Evolutionary conservation across 2,797 vertebrate species (phyloP), one percentile per base, ranked within the genome.

Genomic region (Naso thynnoides): DNA sequence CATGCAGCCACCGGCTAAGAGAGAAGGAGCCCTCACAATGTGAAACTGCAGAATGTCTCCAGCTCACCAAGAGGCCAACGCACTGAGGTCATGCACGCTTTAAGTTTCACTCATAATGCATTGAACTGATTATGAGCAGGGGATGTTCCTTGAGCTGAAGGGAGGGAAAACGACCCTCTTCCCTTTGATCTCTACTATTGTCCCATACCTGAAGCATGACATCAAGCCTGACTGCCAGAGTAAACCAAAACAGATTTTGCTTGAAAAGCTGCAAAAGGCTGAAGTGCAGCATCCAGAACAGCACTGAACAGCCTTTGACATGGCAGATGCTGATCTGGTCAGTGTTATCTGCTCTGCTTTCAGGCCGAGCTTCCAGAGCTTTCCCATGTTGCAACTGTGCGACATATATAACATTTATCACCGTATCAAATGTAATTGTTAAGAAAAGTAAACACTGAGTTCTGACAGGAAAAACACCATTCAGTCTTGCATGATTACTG

Each of bases 151-250:
- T 41, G 6, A 16, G 77, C 76, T 76, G 78, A 88, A 78, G 78
- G 73, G 71, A 76, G 74, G 58, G 63, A 71, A 77, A 83, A 70
- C 10, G 19, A 79, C 65, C 72, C 75, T 76, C 75, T 31, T 23
- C 29, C 75, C 87, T 93, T 92, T 94, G 86, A 93, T 93, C 90
- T 86, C 71, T 48, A 19, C 78, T 83, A 88, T 77, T 88, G 90
- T 93, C 83, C 83, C 89, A 92, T 94, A 94, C 92, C 93, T 91
- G 85, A 84, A 85, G 81, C 87, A 92, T 94, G 91, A 94, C 90
- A 86, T 91, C 87, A 90, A 88, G 74, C 72, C 73, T 21, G 78
- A 75, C 87, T 80, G 85, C 82, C 86, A 78, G 76, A 75, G 73
- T 91, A 92, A 93, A 91, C 82, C 83, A 88, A 90, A 94, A 89